Base-by-base conservation (phyloP, 2,888 invertebrate species). In the Thalpophila matura region DNA sequence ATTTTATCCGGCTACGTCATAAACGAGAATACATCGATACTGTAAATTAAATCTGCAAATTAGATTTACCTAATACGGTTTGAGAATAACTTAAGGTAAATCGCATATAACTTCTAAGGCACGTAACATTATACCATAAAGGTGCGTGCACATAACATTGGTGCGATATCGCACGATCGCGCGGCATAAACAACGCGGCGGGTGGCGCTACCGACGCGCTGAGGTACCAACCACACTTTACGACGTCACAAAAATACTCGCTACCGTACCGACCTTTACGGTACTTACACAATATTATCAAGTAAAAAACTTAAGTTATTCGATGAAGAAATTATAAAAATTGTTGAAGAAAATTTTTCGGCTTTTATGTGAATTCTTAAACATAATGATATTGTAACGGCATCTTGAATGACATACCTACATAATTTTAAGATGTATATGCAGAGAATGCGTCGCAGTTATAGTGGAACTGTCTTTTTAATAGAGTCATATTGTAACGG, bases 171-270 rank as follows among this genome's bases (percentile, higher is more conserved):
- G 85, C 75, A 68, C 77, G 83, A 92, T 92, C 91, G 84, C 83
- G 85, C 79, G 86, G 85, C 89, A 91, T 93, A 92, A 94, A 94
- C 86, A 83, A 91, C 92, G 82, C 93, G 69, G 86, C 92, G 92
- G 93, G 93, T 89, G 92, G 92, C 90, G 91, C 91, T 91, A 90
- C 90, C 85, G 88, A 77, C 86, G 86, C 84, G 59, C 27, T 29
- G 68, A 68, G 59, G 49, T 59, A 58, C 72, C 66, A 53, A 59
- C 67, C 49, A 73, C 82, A 84, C 84, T 91, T 92, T 91, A 92
- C 88, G 90, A 88, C 80, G 73, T 84, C 82, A 89, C 87, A 88
- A 85, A 87, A 88, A 83, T 84, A 81, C 80, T 77, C 67, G 84
- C 84, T 83, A 85, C 85, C 69, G 81, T 75, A 71, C 69, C 64